Percentiles rank a stretch among this genome's conserved stretches.
These are phyloP conservation scores for Pachyramphus minor DNA, from an alignment of 2,113 vertebrate species.

Conservation along the genomic window DNA sequence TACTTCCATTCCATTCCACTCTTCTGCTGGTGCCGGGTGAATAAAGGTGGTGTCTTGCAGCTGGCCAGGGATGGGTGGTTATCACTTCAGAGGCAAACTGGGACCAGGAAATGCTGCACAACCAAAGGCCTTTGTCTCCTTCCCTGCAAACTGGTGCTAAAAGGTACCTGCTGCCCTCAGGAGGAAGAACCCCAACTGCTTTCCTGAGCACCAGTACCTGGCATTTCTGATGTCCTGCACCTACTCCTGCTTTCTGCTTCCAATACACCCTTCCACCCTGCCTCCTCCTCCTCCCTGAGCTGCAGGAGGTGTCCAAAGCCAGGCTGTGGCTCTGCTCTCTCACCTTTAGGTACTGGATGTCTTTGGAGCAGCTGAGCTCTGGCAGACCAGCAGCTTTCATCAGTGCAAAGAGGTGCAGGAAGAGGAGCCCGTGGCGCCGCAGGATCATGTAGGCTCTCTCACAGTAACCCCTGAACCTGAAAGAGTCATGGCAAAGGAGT, in stretches of 20 bases:
- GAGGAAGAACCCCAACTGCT: neutral
- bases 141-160: neutral
- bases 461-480: conserved; percentile 92
- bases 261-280: rapidly evolving
- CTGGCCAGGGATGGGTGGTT: neutral
- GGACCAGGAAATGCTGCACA: neutral
- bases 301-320: rapidly evolving
- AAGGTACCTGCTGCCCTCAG: neutral
- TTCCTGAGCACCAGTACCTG: neutral
- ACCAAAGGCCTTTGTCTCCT: neutral
- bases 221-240: neutral
- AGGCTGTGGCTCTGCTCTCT: neutral
- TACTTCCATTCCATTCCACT: neutral
- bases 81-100: neutral
- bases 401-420: conserved; percentile 94
- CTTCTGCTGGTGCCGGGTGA: neutral
- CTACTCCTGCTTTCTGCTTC: neutral
- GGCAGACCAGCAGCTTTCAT: conserved; percentile 97
- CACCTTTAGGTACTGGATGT: conserved; percentile 98
- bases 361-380: conserved; percentile 95
- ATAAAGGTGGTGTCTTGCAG: neutral
- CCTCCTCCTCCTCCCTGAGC: neutral
- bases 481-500: neutral
- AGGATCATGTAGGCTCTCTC: conserved; percentile 94
- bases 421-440: conserved; percentile 89